Evolutionary conservation across 2,797 vertebrate genomes (phyloP).

Genomic region (Spea hammondii): DNA sequence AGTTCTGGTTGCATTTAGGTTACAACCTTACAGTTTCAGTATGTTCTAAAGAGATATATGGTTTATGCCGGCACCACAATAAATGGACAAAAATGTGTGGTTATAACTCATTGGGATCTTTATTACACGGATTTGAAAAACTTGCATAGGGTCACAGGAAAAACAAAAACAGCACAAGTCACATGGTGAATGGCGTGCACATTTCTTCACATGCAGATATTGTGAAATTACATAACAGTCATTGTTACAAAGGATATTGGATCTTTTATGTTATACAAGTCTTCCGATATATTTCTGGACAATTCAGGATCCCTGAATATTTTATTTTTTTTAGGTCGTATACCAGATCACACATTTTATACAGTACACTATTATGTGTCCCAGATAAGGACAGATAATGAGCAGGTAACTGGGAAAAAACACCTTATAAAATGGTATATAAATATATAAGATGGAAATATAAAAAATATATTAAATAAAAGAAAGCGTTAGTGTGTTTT

Average conservation of each 20-base stretch:
- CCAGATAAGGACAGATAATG: too few species aligned
- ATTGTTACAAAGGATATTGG: conserved; percentile 27
- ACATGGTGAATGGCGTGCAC: conserved; percentile 20
- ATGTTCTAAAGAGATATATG: too few species aligned
- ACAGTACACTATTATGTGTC: background rate
- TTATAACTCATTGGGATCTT: background rate
- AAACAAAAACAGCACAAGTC: conserved; percentile 16
- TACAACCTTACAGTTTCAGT: too few species aligned
- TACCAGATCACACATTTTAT: conserved; percentile 10
- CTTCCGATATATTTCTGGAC: conserved; percentile 14
- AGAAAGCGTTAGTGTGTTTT: background rate
- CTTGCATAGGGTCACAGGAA: conserved; percentile 27
- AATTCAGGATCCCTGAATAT: conserved; percentile 16
- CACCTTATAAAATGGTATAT: too few species aligned
- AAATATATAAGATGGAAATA: background rate
- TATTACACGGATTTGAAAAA: conserved; percentile 39
- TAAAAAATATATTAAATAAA: background rate
- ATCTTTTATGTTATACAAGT: conserved; percentile 24
- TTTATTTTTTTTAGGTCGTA: conserved; percentile 31
- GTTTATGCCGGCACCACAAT: too few species aligned
- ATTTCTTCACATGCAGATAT: conserved; percentile 36
- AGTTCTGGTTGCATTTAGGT: too few species aligned
- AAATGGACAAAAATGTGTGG: too few species aligned
- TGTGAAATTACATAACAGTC: conserved; percentile 38
- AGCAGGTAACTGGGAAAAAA: too few species aligned